Evolutionary conservation across 2,888 invertebrate genomes (phyloP), one percentile per base, ranked within the genome.

Genomic region (Drosophila mimetica): DNA sequence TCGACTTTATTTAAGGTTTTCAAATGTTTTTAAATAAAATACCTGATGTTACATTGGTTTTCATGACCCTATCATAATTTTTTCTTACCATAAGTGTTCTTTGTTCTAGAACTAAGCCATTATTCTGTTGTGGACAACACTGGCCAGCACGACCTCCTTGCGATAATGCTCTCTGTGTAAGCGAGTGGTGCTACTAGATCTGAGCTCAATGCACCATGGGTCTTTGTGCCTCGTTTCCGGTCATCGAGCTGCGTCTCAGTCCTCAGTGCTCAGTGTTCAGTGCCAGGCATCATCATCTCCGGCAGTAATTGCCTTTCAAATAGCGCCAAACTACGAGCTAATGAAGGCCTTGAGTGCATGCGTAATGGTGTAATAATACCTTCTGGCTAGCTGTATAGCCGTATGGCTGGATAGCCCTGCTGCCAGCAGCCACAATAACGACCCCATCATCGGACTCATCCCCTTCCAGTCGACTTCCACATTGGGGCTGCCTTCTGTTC

Each of bases 311-410:
- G 86, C 80, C 76, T 76, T 73, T 73, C 84, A 76, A 86, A 85
- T 75, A 83, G 84, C 86, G 76, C 42, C 84, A 86, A 88, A 86
- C 76, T 80, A 74, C 61, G 53, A 67, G 76, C 86, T 85, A 85
- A 88, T 86, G 86, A 88, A 88, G 72, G 86, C 86, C 84, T 73
- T 82, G 75, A 85, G 86, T 88, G 78, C 81, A 80, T 83, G 80
- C 71, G 78, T 85, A 86, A 88, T 85, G 86, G 86, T 75, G 88
- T 86, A 85, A 86, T 85, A 88, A 85, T 88, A 85, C 78, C 88
- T 76, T 20, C 61, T 70, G 76, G 84, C 57, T 14, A 42, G 42
- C 14, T 37, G 9, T 8, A 37, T 37, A 16, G 37, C 37, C 9
- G 13, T 34, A 34, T 34, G n/a, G 34, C 34, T 34, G 34, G 34